Conservation (phyloP, 2,888 invertebrate species). For the Limnephilus auricula region DNA sequence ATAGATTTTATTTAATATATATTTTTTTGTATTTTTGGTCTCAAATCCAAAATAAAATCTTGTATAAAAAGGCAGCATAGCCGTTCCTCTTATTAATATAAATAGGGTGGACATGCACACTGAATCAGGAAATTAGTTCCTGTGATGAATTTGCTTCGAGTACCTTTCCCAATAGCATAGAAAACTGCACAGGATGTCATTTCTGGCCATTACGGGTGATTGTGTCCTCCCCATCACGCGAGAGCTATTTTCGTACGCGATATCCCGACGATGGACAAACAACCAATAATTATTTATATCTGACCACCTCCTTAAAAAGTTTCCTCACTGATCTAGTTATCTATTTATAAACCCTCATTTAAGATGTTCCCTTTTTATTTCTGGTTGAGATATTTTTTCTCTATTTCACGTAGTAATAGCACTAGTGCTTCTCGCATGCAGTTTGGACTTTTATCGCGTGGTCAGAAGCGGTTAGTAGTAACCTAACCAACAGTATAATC, state of each 20-base stretch:
- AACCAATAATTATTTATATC: background rate
- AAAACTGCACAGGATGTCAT: background rate
- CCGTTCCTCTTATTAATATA: too few species aligned
- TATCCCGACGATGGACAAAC: background rate
- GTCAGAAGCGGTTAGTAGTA: conserved; percentile 5
- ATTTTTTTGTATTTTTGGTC: too few species aligned
- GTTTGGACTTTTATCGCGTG: conserved; percentile 35
- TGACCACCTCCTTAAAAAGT: background rate
- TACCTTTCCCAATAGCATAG: background rate
- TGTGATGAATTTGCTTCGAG: background rate
- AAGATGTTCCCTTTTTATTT: background rate
- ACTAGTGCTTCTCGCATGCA: background rate
- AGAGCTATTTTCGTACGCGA: conserved; percentile 8
- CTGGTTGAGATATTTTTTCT: background rate
- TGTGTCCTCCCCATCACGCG: background rate
- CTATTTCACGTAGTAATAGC: background rate
- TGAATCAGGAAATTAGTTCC: background rate
- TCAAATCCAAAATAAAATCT: too few species aligned
- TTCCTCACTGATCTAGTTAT: background rate
- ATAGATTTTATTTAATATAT: too few species aligned
- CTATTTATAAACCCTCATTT: background rate
- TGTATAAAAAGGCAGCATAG: too few species aligned
- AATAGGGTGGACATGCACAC: background rate
- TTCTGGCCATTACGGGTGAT: background rate
- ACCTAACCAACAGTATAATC: background rate